Percentiles rank a stretch among this genome's conserved stretches.
phyloP scores from a whole-genome alignment of 30 jellyfish, hydroid and myxozoan species.

The Rhopilema esculentum region DNA sequence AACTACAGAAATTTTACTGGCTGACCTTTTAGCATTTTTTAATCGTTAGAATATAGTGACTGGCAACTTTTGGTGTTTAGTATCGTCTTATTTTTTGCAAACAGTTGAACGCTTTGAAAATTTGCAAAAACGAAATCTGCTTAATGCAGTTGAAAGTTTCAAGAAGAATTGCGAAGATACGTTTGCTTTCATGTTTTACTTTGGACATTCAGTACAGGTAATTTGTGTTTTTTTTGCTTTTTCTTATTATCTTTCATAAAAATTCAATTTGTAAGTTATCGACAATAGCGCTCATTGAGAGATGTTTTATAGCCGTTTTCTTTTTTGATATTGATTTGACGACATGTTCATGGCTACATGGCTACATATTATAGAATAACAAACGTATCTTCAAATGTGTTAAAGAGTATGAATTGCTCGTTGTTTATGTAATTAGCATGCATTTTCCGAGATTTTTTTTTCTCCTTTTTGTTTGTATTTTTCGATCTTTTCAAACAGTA shows the following conservation, averaged over 20 bases:
- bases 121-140: constrained; percentile 24
- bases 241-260: background rate
- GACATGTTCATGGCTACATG: too few relatives aligned
- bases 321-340: too few relatives aligned
- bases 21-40: background rate
- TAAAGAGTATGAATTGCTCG: too few relatives aligned
- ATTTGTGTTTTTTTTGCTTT: background rate
- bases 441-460: too few relatives aligned
- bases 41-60: too few relatives aligned
- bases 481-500: too few relatives aligned
- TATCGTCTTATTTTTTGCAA: background rate
- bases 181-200: background rate
- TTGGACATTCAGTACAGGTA: constrained; percentile 41
- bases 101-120: constrained; percentile 62
- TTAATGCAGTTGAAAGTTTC: background rate
- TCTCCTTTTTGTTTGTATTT: too few relatives aligned
- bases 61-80: background rate
- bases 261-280: background rate
- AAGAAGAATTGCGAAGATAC: background rate
- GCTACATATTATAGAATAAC: too few relatives aligned
- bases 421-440: too few relatives aligned
- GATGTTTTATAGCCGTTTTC: too few relatives aligned
- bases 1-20: too few relatives aligned
- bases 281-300: background rate
- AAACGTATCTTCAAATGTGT: too few relatives aligned